A percentile compares a stretch with the other conserved stretches of the same genome.
These are phyloP conservation scores for Celastrina argiolus DNA, from an alignment of 2,888 invertebrate genomes.

Conservation along the genomic window DNA sequence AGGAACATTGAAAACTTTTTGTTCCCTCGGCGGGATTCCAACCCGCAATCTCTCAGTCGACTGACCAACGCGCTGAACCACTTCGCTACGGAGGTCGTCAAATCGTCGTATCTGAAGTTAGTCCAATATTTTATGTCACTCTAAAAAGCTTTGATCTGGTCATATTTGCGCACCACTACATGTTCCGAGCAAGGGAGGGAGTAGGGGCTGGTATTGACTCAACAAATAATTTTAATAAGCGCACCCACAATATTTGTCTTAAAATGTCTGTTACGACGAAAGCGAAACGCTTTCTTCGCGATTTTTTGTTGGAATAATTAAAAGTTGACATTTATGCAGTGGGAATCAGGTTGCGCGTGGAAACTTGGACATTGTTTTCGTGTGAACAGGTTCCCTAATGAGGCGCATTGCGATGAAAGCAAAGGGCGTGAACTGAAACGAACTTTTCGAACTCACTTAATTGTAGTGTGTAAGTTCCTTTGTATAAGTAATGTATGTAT, in stretches of 20 bases:
- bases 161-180: conserved; percentile 56
- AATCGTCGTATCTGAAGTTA: conserved; percentile 12
- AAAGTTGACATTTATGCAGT: conserved; percentile 16
- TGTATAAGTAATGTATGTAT: too few relatives aligned
- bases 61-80: too few relatives aligned
- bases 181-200: conserved; percentile 45
- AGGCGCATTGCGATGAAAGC: conserved; percentile 57
- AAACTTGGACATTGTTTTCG: conserved; percentile 47
- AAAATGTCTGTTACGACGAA: conserved; percentile 21
- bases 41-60: too few relatives aligned
- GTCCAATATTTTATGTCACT: conserved; percentile 29
- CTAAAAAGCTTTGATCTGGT: conserved; percentile 58
- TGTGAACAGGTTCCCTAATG: conserved; percentile 59
- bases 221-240: conserved; percentile 67
- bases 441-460: conserved; percentile 38
- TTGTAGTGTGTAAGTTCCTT: too few relatives aligned
- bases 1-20: too few relatives aligned
- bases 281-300: conserved; percentile 14
- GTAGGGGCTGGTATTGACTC: conserved; percentile 52
- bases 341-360: conserved; percentile 23
- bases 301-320: conserved; percentile 17
- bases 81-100: too few relatives aligned
- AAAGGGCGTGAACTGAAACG: conserved; percentile 43
- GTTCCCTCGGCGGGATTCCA: too few relatives aligned
- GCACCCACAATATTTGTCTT: conserved; percentile 51